A percentile compares a stretch with the other conserved stretches of the same genome.
These are phyloP conservation scores for Epinotia demarniana DNA, from an alignment of 2,888 invertebrate genomes.

Conservation along the genomic window DNA sequence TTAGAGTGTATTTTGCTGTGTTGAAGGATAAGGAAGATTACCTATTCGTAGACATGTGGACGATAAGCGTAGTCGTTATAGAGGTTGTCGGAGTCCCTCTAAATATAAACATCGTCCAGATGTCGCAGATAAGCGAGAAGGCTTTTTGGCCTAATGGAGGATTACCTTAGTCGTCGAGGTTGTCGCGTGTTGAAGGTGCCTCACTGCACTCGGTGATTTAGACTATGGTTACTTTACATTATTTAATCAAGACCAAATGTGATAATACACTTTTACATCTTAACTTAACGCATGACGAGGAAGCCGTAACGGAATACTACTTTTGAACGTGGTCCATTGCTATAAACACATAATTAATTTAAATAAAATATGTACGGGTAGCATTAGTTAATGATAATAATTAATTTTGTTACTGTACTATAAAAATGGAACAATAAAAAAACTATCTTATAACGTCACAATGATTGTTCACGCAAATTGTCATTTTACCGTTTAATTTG, in stretches of 20 bases:
- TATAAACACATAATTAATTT: background rate
- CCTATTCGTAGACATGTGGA: constrained; percentile 71
- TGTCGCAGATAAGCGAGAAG: constrained; percentile 79
- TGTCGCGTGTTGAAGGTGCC: constrained; percentile 59
- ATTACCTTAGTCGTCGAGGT: constrained; percentile 74
- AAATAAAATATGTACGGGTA: background rate
- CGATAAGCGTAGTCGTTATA: constrained; percentile 80
- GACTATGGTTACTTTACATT: constrained; percentile 66
- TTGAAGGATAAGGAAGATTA: constrained; percentile 60
- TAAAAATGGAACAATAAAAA: background rate
- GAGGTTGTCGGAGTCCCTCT: constrained; percentile 81
- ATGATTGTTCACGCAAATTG: background rate
- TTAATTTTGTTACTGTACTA: background rate
- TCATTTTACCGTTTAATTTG: background rate
- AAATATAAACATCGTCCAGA: constrained; percentile 83
- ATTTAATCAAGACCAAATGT: constrained; percentile 53
- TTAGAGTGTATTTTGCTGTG: constrained; percentile 61
- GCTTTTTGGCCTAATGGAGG: constrained; percentile 81
- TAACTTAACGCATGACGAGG: too few species aligned
- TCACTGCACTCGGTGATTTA: constrained; percentile 63
- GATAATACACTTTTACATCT: too few species aligned
- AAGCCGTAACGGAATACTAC: background rate
- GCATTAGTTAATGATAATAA: background rate
- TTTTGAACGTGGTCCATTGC: background rate
- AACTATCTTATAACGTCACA: too few species aligned